Percentiles rank a stretch among this genome's conserved stretches.
Evolutionary conservation across 1,140 invertebrate species (phyloP).

Genomic region (Panulirus ornatus): DNA sequence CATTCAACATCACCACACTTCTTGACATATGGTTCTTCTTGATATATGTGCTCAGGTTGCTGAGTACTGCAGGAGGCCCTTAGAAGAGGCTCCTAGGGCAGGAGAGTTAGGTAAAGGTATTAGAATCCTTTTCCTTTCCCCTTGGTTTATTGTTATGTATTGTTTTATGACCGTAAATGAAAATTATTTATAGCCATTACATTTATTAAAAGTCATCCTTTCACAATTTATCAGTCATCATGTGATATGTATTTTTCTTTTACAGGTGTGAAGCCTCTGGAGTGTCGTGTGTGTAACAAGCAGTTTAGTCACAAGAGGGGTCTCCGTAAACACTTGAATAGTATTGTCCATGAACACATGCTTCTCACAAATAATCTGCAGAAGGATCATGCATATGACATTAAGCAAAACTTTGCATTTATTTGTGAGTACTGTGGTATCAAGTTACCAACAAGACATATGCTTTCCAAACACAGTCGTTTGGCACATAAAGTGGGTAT

Average conservation of each 20-base stretch:
- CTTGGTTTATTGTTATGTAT: neutral
- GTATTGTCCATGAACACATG: slow-evolving; percentile 41
- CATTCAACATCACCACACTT: too few relatives aligned
- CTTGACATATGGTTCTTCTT: too few relatives aligned
- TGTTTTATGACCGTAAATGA: neutral
- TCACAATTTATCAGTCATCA: too few relatives aligned
- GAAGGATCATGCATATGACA: slow-evolving; percentile 57
- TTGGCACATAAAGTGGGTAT: slow-evolving; percentile 51
- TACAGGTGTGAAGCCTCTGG: slow-evolving; percentile 56
- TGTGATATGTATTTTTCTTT: slow-evolving; percentile 11
- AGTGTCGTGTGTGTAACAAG: slow-evolving; percentile 57
- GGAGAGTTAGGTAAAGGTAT: too few relatives aligned
- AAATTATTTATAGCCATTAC: neutral
- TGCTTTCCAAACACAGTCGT: slow-evolving; percentile 48
- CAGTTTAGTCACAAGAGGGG: slow-evolving; percentile 52
- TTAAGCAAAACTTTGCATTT: slow-evolving; percentile 43
- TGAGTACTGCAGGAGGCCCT: too few relatives aligned
- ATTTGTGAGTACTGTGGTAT: slow-evolving; percentile 50
- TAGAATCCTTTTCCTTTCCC: neutral
- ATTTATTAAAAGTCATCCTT: neutral
- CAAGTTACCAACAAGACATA: slow-evolving; percentile 51
- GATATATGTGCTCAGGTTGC: too few relatives aligned
- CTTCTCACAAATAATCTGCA: slow-evolving; percentile 45
- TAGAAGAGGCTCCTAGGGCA: too few relatives aligned
- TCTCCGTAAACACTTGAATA: slow-evolving; percentile 60